Percentiles rank a stretch among this genome's conserved stretches.
Evolutionary conservation across 1,140 invertebrate genomes (phyloP).

Genomic region (Callitettix versicolor): DNA sequence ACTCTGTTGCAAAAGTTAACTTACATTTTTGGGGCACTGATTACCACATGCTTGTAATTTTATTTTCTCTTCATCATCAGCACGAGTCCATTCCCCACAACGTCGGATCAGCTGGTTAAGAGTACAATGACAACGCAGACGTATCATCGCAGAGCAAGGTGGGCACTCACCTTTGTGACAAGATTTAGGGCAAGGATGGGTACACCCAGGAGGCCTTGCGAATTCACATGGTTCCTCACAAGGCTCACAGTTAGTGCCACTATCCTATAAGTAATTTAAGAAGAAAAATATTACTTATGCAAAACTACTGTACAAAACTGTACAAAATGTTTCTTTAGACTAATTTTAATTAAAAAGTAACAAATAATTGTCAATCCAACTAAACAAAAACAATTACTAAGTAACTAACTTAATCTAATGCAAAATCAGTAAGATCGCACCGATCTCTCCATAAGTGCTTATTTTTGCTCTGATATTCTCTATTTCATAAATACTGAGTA

Average conservation of each 20-base stretch:
- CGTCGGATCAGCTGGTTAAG: slow-evolving; percentile 58
- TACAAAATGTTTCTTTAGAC: too few relatives aligned
- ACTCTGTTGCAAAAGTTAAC: too few relatives aligned
- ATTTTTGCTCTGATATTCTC: too few relatives aligned
- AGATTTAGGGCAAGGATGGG: slow-evolving; percentile 58
- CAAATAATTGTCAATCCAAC: too few relatives aligned
- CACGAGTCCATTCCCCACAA: slow-evolving; percentile 52
- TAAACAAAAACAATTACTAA: too few relatives aligned
- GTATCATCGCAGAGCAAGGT: slow-evolving; percentile 58
- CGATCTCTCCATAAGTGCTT: too few relatives aligned
- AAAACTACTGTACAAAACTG: too few relatives aligned
- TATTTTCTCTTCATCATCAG: slow-evolving; percentile 36
- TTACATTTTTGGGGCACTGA: slow-evolving; percentile 75
- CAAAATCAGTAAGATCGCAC: too few relatives aligned
- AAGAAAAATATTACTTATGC: slow-evolving; percentile 1
- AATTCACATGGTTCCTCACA: slow-evolving; percentile 62
- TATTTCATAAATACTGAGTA: too few relatives aligned
- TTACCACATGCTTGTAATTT: slow-evolving; percentile 61
- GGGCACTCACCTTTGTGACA: slow-evolving; percentile 65
- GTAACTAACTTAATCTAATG: too few relatives aligned
- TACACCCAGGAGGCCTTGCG: slow-evolving; percentile 60
- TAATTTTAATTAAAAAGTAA: neutral
- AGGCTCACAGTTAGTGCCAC: slow-evolving; percentile 47
- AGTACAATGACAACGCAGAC: slow-evolving; percentile 68
- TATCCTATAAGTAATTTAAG: slow-evolving; percentile 23